Percentiles rank a stretch among this genome's conserved stretches.
phyloP scores from a whole-genome alignment of 2,888 invertebrate genomes.

The Maniola hyperantus region DNA sequence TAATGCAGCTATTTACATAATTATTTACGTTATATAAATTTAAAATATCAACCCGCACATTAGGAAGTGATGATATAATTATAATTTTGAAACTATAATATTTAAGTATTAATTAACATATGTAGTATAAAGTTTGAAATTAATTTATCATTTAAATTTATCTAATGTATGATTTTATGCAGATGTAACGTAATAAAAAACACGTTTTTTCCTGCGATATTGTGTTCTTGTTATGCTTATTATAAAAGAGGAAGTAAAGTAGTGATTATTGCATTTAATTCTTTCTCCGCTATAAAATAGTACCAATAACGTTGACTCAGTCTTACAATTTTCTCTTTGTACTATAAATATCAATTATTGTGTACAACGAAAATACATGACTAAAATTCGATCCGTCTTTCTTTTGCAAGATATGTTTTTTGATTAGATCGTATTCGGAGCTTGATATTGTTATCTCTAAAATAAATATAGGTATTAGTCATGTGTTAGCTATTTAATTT shows the following conservation, averaged over 20 bases:
- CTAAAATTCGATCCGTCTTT: constrained; percentile 7
- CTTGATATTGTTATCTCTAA: too few species aligned
- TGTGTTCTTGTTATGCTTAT: neutral
- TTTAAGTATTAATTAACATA: neutral
- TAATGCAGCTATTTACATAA: constrained; percentile 6
- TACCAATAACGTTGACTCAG: too few species aligned
- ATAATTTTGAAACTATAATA: constrained; percentile 7
- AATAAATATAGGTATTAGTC: too few species aligned
- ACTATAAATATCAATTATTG: too few species aligned
- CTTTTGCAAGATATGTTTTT: neutral
- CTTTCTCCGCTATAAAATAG: too few species aligned
- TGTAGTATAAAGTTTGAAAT: neutral
- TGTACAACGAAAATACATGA: neutral
- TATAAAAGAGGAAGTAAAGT: neutral
- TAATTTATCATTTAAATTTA: neutral
- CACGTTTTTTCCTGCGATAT: neutral
- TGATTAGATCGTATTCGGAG: constrained; percentile 4
- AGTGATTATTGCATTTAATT: neutral
- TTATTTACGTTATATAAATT: constrained; percentile 6
- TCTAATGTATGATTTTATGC: neutral
- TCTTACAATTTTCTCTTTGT: too few species aligned
- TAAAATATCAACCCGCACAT: constrained; percentile 13
- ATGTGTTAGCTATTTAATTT: too few species aligned
- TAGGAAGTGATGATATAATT: constrained; percentile 13
- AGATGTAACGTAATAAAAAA: neutral